Conservation (phyloP, 2,113 vertebrate genomes). For the Platysternon megacephalum region DNA sequence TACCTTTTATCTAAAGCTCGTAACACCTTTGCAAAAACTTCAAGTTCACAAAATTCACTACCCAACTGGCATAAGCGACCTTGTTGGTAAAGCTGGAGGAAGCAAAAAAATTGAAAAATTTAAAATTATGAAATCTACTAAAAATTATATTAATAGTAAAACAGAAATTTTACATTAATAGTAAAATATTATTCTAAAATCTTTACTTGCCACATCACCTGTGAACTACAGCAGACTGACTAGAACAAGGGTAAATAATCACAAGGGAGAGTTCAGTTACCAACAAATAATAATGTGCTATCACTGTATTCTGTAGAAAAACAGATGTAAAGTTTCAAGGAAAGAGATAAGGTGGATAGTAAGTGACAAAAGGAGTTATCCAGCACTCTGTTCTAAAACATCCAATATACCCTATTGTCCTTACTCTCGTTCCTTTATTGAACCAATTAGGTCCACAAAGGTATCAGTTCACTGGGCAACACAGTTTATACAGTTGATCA, state of each 20-base stretch:
- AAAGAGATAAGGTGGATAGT: accelerated
- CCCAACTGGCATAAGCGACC: constrained; percentile 97
- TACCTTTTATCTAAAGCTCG: constrained; percentile 99
- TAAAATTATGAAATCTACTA: background rate
- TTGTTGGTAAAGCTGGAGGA: constrained; percentile 96
- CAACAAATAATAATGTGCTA: background rate
- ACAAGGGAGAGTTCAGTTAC: background rate
- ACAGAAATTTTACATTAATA: background rate
- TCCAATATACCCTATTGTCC: background rate
- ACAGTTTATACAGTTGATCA: background rate
- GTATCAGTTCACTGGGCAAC: background rate
- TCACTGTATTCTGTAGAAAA: background rate
- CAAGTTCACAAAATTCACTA: constrained; percentile 99
- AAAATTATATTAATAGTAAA: background rate
- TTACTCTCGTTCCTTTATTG: background rate
- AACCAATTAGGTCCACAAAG: background rate
- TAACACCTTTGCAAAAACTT: constrained; percentile 99
- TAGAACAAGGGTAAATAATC: background rate
- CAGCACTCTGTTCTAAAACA: background rate
- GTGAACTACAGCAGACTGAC: background rate
- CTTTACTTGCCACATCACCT: background rate
- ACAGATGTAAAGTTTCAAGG: background rate
- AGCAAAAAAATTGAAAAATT: background rate
- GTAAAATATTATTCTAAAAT: background rate
- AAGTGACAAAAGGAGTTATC: background rate